Percentiles rank a stretch among this genome's conserved stretches.
These are phyloP conservation scores for Tiliacea aurago DNA, from an alignment of 2,888 invertebrate genomes.

Conservation along the genomic window DNA sequence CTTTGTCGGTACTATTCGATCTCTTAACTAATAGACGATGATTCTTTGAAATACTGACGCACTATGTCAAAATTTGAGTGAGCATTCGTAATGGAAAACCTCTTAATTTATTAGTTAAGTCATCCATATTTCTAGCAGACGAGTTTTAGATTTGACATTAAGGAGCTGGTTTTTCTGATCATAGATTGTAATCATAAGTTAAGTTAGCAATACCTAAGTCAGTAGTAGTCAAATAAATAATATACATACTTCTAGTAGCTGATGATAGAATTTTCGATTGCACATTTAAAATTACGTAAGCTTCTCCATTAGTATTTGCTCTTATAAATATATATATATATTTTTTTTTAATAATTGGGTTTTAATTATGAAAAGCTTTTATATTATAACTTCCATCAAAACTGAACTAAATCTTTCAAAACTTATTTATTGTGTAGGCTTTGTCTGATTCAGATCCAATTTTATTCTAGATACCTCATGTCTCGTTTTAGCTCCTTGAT, in stretches of 20 bases:
- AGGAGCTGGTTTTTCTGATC: conserved; percentile 40
- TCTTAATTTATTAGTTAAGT: conserved; percentile 62
- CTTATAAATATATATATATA: no score
- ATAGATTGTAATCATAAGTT: conserved; percentile 24
- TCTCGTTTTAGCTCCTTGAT: neutral
- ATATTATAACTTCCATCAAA: neutral
- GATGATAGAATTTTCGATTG: neutral
- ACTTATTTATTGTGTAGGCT: no score
- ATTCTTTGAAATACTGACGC: conserved; percentile 81
- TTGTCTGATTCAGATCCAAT: neutral
- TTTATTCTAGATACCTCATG: neutral
- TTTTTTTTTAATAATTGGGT: neutral
- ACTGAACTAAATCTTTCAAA: neutral
- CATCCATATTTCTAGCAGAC: conserved; percentile 63
- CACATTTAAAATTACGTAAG: neutral
- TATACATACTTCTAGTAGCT: neutral
- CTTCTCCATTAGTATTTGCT: neutral
- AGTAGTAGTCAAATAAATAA: conserved; percentile 22
- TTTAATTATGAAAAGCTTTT: neutral
- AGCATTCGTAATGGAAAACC: conserved; percentile 58
- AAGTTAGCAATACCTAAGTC: conserved; percentile 25
- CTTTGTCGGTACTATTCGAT: conserved; percentile 84
- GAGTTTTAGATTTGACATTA: conserved; percentile 61
- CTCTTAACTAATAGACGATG: conserved; percentile 84
- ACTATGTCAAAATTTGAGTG: conserved; percentile 69